phyloP scores from a whole-genome alignment of 2,797 vertebrate genomes.

The Amblyopsis hoosieri region DNA sequence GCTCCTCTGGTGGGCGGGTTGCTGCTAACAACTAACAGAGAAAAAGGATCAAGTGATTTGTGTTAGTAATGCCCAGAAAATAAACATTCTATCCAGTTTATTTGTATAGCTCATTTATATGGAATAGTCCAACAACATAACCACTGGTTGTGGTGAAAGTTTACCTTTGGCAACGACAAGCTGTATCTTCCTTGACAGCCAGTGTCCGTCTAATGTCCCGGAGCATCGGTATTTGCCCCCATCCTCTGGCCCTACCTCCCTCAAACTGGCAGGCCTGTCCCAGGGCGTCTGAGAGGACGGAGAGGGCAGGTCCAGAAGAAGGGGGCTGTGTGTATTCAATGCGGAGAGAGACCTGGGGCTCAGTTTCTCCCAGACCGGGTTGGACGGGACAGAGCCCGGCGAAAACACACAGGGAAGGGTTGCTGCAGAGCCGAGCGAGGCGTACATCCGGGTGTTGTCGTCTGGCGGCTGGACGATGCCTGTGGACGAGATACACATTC shows the following conservation, averaged over 20 bases:
- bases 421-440: constrained; percentile 61
- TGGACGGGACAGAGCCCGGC: constrained; percentile 22
- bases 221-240: constrained; percentile 71
- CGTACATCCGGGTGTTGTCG: constrained; percentile 58
- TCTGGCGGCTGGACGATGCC: constrained; percentile 66
- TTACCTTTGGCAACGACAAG: constrained; percentile 73
- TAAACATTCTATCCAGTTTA: too few species aligned
- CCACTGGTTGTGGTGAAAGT: constrained; percentile 1
- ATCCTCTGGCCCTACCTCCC: constrained; percentile 55
- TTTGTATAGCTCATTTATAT: too few species aligned
- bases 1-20: constrained; percentile 19
- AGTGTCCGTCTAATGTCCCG: constrained; percentile 23
- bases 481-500: constrained; percentile 27
- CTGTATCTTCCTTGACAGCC: constrained; percentile 54
- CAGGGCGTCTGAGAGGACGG: background rate
- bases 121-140: background rate
- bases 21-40: constrained; percentile 56
- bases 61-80: background rate
- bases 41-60: constrained; percentile 2
- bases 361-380: constrained; percentile 56
- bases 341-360: background rate
- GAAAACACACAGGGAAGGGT: constrained; percentile 75
- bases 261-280: constrained; percentile 55
- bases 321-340: background rate
- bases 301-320: constrained; percentile 5